phyloP scores from a whole-genome alignment of 2,888 invertebrate species.

The Pardosa pseudoannulata region DNA sequence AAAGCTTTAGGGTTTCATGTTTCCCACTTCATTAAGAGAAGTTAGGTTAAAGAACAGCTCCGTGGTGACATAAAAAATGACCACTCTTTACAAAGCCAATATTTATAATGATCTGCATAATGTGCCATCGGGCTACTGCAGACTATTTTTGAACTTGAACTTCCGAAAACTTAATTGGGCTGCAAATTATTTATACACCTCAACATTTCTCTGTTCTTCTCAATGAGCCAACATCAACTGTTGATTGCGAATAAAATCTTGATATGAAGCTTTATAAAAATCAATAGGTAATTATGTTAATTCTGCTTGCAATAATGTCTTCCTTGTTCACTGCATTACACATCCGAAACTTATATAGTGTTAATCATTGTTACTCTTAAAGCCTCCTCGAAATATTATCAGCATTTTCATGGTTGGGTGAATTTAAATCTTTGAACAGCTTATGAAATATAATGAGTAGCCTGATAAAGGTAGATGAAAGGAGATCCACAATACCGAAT shows the following conservation, averaged over 20 bases:
- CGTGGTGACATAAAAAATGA: background rate
- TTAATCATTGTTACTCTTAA: background rate
- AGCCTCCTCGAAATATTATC: background rate
- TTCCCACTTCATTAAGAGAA: background rate
- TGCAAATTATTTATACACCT: background rate
- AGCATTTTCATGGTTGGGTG: background rate
- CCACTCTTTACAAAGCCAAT: too few species aligned
- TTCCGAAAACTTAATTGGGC: background rate
- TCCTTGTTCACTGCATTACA: background rate
- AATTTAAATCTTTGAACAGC: background rate
- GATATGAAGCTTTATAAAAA: background rate
- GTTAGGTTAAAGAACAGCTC: background rate
- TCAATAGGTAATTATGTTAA: background rate
- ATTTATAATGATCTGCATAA: too few species aligned
- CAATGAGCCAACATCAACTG: background rate
- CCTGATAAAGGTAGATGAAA: too few species aligned
- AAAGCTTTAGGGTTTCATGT: background rate
- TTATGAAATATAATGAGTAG: background rate
- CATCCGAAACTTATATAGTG: background rate
- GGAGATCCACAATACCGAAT: too few species aligned
- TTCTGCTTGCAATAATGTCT: background rate
- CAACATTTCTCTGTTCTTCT: background rate
- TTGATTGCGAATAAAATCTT: background rate
- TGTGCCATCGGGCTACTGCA: background rate
- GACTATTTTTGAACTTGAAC: background rate